Base-by-base conservation (phyloP, 1,140 invertebrate genomes). In the Cylas formicarius region DNA sequence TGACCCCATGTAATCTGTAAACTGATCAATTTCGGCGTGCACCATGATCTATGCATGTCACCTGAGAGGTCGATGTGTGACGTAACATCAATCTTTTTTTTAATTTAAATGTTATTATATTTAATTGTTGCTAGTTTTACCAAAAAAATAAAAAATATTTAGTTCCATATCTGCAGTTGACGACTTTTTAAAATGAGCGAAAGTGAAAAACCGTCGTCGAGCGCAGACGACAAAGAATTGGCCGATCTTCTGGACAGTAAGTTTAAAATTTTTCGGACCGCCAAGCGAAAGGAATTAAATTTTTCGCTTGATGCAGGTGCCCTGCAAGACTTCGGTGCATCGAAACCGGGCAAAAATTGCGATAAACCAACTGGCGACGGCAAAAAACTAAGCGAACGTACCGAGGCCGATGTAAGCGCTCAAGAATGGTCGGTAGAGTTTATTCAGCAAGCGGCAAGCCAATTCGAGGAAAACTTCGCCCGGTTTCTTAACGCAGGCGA, bases 401-500 rank as follows among this genome's bases (percentile, higher is more conserved):
- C 20, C 27, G 29, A 28, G 33, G 10, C 18, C 2, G 22, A 42
- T 17, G 24, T 42, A 35, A 9, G 48, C 29, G 23, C 48, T 44
- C 52, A 53, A 50, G 56, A 75, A 67, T 77, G 77, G 77, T 71
- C 70, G 17, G 73, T 78, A 33, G 77, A 80, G 46, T 79, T 80
- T 53, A 71, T 78, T 7, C 72, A 75, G 44, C 71, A 78, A 55
- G 75, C 76, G 0, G 74, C 75, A 0, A 62, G 66, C 11, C 73
- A 78, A 48, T 80, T 78, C 56, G 75, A 80, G 57, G 71, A 67
- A 49, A 78, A 76, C 46, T 75, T 80, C 65, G 68, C 73, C 0
- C 65, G 69, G n/a, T 66, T 77, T 16, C 55, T 77, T 0, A 24
- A 48, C 11, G 44, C 32, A 17, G 70, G 66, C 16, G 68, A 67